Evolutionary conservation across 2,113 vertebrate genomes (phyloP).

Genomic region (Corythornis vintsioides): DNA sequence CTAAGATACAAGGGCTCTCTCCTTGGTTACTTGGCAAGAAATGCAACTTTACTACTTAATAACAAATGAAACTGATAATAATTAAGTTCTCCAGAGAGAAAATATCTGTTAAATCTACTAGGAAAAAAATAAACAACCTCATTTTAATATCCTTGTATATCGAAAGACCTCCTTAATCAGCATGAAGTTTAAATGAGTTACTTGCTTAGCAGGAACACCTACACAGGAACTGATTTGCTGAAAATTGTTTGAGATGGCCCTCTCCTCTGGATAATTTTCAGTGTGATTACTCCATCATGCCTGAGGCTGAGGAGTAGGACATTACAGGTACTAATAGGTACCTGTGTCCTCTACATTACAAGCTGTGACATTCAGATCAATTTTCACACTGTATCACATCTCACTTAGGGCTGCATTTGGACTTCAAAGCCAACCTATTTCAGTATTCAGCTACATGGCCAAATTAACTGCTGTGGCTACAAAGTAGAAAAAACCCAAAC

Average conservation of each 20-base stretch:
- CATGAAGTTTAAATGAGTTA: constrained; percentile 41
- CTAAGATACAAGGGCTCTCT: not conserved
- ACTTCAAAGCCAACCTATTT: constrained; percentile 20
- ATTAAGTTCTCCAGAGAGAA: constrained; percentile 16
- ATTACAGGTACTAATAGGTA: constrained; percentile 42
- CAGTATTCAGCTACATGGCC: not conserved
- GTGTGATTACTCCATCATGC: constrained; percentile 41
- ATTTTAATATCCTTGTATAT: constrained; percentile 41
- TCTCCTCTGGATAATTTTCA: constrained; percentile 34
- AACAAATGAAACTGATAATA: constrained; percentile 42
- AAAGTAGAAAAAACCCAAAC: not conserved
- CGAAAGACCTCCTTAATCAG: constrained; percentile 49
- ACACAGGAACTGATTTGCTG: constrained; percentile 41
- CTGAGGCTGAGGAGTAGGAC: not conserved
- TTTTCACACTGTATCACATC: constrained; percentile 24
- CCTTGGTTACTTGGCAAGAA: constrained; percentile 35
- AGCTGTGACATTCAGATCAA: constrained; percentile 46
- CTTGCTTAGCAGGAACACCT: constrained; percentile 51
- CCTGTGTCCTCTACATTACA: not conserved
- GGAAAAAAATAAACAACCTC: not conserved
- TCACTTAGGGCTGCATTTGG: constrained; percentile 9
- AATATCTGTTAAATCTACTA: constrained; percentile 9
- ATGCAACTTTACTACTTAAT: constrained; percentile 28
- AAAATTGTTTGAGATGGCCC: constrained; percentile 42
- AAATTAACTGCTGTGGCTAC: constrained; percentile 17